Base-by-base conservation (phyloP, 1,140 invertebrate genomes). In the Atta cephalotes region DNA sequence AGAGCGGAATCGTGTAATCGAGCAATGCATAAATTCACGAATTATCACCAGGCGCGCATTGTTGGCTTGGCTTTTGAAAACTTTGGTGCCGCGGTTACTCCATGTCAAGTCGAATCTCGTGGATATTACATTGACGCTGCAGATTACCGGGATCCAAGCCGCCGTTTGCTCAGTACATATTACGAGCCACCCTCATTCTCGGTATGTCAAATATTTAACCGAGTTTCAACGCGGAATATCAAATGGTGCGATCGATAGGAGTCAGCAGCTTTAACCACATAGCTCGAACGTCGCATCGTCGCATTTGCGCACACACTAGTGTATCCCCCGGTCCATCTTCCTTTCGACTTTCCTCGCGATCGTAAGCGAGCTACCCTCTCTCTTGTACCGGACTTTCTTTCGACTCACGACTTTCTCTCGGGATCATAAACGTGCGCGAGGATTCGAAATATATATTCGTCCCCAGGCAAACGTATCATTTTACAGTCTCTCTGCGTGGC, bases 111-210 rank as follows among this genome's bases (percentile, higher is more conserved):
- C 87, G 85, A 91, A 91, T 91, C 89, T 87, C 91, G 91, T 88
- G 91, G 91, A 92, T 92, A 92, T 92, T 92, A 92, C 91, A 92
- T 92, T 92, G 91, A 92, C 91, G 91, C 86, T 92, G 87, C 91
- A 92, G 91, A 92, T 92, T 92, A 92, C 81, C 91, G 86, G 77
- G 80, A 16, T 58, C 84, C 71, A 82, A 58, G 66, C 84, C 90
- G 86, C 71, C 86, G 91, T 92, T 92, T 92, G 87, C 89, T 92
- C 90, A 78, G 91, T 90, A 92, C 91, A 92, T 92, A 92, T 92
- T 92, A 92, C 91, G 82, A 81, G 63, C 89, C 81, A 87, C 87
- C 90, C 89, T 81, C 85, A 51, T 87, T 86, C 85, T 86, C 85
- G 91, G 81, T 87, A 92, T 91, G 91, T 91, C 91, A 92, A 92